Evolutionary conservation across 2,797 vertebrate species (phyloP).

Genomic region (Otolemur crassicaudatus): DNA sequence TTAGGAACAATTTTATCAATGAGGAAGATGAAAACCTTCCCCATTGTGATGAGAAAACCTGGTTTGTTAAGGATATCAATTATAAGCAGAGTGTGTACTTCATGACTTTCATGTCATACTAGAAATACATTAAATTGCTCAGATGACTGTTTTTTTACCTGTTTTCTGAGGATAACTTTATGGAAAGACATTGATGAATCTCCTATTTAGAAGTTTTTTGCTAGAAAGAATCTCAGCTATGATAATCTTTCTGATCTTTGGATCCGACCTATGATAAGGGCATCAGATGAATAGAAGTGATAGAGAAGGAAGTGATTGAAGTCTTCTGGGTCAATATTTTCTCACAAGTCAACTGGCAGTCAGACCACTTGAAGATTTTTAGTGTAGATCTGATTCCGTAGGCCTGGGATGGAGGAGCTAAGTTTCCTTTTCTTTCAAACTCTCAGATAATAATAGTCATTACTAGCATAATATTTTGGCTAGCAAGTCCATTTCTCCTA

Average conservation of each 20-base stretch:
- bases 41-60: constrained; percentile 96
- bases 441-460: neutral
- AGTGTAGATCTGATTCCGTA: neutral
- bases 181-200: neutral
- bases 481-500: neutral
- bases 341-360: neutral
- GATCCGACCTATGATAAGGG: neutral
- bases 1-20: constrained; percentile 93
- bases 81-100: constrained; percentile 96
- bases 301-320: neutral
- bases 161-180: neutral
- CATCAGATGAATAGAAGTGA: neutral
- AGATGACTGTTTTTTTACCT: neutral
- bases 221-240: neutral
- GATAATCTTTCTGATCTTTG: neutral
- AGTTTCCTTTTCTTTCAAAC: neutral
- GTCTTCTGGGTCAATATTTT: neutral
- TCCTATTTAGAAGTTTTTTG: neutral
- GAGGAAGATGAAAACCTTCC: constrained; percentile 96
- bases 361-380: neutral
- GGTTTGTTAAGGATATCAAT: constrained; percentile 97
- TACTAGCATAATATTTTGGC: neutral
- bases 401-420: rapidly evolving
- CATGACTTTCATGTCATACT: constrained; percentile 74
- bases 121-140: neutral